Evolutionary conservation across 2,797 vertebrate species (phyloP).

Genomic region (Gambelia wislizenii): DNA sequence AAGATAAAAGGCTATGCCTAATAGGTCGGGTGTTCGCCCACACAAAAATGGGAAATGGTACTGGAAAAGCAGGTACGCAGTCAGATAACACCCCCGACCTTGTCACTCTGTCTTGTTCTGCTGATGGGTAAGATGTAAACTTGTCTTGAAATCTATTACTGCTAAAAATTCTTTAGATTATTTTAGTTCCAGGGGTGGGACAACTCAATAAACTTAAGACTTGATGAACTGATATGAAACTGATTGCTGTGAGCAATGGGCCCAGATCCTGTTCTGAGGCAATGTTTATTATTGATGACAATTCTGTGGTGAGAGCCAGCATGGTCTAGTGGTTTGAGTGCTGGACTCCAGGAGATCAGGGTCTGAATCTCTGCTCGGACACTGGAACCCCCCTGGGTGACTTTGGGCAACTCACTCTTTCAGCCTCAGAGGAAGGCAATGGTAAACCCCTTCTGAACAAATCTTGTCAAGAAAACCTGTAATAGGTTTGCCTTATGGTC

Average conservation of each 20-base stretch:
- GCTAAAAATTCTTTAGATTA: background rate
- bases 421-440: too few relatives aligned
- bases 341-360: too few relatives aligned
- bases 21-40: slow-evolving; percentile 16
- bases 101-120: slow-evolving; percentile 9
- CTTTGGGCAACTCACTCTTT: too few relatives aligned
- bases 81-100: slow-evolving; percentile 1
- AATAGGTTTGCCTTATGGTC: too few relatives aligned
- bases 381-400: too few relatives aligned
- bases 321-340: too few relatives aligned
- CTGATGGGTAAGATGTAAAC: background rate
- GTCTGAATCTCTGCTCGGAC: too few relatives aligned
- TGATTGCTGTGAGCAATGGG: background rate
- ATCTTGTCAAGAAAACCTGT: too few relatives aligned
- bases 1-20: slow-evolving; percentile 20
- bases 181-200: background rate
- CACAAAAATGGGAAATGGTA: background rate
- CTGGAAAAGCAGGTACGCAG: background rate
- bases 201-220: background rate
- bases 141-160: background rate
- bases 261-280: background rate
- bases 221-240: background rate
- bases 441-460: too few relatives aligned
- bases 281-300: background rate
- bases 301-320: background rate